These are phyloP conservation scores for Caenorhabditis becei DNA, from an alignment of 2,888 invertebrate species.

Conservation along the genomic window DNA sequence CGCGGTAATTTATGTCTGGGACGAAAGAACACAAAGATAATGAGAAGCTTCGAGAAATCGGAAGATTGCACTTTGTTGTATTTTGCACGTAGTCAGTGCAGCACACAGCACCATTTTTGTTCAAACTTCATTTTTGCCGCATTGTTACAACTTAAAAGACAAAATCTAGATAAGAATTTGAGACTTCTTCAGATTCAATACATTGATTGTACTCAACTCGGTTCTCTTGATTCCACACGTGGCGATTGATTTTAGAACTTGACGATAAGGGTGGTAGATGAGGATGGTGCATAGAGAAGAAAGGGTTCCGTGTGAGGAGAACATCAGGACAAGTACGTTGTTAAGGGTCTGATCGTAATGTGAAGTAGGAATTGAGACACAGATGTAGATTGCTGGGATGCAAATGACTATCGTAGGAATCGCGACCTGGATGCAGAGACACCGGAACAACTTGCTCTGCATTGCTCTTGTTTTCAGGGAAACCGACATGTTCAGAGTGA, in stretches of 20 bases:
- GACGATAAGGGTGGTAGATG: conserved; percentile 19
- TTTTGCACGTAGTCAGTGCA: too few species aligned
- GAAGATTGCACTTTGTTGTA: too few species aligned
- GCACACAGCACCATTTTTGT: too few species aligned
- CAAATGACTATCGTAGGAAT: conserved; percentile 20
- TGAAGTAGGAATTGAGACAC: conserved; percentile 14
- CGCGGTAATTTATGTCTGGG: neutral
- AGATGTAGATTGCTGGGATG: conserved; percentile 20
- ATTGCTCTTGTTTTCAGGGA: neutral
- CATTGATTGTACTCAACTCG: neutral
- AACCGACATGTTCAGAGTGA: conserved; percentile 1
- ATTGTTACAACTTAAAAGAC: too few species aligned
- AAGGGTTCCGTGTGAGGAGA: conserved; percentile 23
- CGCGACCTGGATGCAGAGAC: conserved; percentile 20
- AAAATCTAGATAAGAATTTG: neutral
- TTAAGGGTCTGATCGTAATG: conserved; percentile 24
- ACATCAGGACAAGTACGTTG: conserved; percentile 21
- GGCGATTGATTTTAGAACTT: neutral
- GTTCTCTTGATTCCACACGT: neutral
- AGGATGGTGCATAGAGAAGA: conserved; percentile 24
- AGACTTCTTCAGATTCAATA: neutral
- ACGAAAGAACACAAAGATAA: neutral
- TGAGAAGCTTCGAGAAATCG: too few species aligned
- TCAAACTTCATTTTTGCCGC: too few species aligned
- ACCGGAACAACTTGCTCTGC: conserved; percentile 24